Conservation (phyloP, 2,113 vertebrate genomes). For the Calidris pugnax region DNA sequence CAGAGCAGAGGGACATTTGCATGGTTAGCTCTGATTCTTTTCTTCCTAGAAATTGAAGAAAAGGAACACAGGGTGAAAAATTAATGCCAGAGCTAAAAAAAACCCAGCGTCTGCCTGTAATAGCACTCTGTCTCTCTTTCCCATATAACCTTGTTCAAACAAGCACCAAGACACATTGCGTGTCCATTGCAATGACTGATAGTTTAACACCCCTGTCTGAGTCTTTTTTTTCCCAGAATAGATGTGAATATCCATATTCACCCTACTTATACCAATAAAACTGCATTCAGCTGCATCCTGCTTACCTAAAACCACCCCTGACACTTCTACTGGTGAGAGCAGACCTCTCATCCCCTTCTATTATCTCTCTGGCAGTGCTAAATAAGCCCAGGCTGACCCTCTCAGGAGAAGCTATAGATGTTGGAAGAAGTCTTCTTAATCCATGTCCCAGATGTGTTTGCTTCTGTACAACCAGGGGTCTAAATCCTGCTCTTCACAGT, state of each 20-base stretch:
- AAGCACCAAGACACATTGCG: background rate
- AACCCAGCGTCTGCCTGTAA: background rate
- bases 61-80: conserved; percentile 41
- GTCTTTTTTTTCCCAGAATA: background rate
- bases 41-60: conserved; percentile 29
- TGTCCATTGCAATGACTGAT: background rate
- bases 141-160: background rate
- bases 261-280: background rate
- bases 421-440: background rate
- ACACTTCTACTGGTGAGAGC: background rate
- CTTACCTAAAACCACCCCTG: background rate
- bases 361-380: background rate
- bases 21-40: conserved; percentile 16
- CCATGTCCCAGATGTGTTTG: background rate
- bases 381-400: background rate
- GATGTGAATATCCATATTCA: background rate
- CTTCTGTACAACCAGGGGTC: background rate
- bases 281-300: background rate
- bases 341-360: background rate
- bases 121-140: background rate
- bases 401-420: background rate
- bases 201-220: background rate
- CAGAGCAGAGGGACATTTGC: conserved; percentile 23
- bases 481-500: background rate
- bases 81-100: conserved; percentile 49